These are phyloP conservation scores for Euphydryas editha DNA, from an alignment of 2,888 invertebrate species.

Conservation along the genomic window DNA sequence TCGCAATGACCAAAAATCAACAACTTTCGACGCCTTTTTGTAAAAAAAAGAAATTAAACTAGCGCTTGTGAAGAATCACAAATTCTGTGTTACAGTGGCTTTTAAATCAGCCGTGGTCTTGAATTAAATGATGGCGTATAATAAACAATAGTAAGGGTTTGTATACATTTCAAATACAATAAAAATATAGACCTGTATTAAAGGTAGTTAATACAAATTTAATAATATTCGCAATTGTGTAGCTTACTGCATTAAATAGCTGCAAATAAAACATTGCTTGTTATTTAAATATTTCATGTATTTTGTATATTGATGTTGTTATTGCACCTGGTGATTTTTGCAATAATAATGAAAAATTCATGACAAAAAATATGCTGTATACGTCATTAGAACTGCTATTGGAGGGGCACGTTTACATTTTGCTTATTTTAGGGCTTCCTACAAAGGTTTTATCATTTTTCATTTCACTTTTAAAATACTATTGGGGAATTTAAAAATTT, in stretches of 20 bases:
- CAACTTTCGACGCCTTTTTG: no score
- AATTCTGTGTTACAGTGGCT: no score
- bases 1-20: no score
- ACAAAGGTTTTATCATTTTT: neutral
- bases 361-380: conserved; percentile 26
- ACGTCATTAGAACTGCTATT: conserved; percentile 32
- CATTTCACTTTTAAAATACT: neutral
- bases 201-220: neutral
- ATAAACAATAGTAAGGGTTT: neutral
- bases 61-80: no score
- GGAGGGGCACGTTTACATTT: conserved; percentile 24
- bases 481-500: no score
- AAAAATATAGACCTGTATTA: neutral
- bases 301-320: conserved; percentile 17
- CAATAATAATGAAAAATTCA: conserved; percentile 40
- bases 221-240: neutral
- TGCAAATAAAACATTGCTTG: neutral
- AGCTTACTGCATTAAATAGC: conserved; percentile 8
- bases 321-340: conserved; percentile 10
- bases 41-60: no score
- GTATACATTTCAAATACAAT: neutral
- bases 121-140: no score
- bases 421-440: conserved; percentile 14
- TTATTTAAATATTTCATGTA: conserved; percentile 19
- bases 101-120: no score